Evolutionary conservation across 2,113 vertebrate species (phyloP), one percentile per base, ranked within the genome.

Genomic region (Aspiorhynchus laticeps): DNA sequence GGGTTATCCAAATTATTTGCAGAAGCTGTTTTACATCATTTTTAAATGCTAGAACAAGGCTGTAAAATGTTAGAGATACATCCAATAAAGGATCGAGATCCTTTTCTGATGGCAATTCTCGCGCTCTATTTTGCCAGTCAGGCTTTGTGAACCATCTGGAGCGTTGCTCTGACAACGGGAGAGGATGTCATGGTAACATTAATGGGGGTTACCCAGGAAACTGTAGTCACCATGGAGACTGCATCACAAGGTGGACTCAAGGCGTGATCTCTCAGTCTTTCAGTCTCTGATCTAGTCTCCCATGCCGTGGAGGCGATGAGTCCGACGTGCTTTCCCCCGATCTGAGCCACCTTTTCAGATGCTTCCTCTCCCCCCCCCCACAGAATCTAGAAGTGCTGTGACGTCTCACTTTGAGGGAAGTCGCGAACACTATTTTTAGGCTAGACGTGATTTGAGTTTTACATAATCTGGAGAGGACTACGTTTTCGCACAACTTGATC

Each of bases 201-300:
- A 89, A 91, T 91, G 93, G 96, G 96, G 95, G 97, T 99, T 97
- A 96, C 97, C 96, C 95, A 92, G 97, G 98, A 98, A 98, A 99
- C 97, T 92, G 74, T 91, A 91, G 96, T 98, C 86, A 86, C 95
- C 96, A 98, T 97, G 95, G 98, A 94, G 96, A 98, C 97, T 97
- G 95, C 95, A 97, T 97, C 96, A 93, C 95, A 92, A 88, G 93
- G 96, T 92, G 84, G 90, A 95, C 94, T 97, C 93, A 94, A 97
- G 95, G 95, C 93, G 92, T 93, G 94, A 90, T 87, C 89, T 84
- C 65, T 85, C 53, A 69, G 61, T 84, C 82, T 38, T 65, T 51
- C 80, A 46, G 65, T 84, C 65, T 86, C 85, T 21, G 87, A 73
- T 84, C 41, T 92, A 91, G 88, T 90, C 91, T 91, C 88, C 84